Evolutionary conservation across 2,113 vertebrate species (phyloP), one percentile per base, ranked within the genome.

Genomic region (Tachycineta bicolor): DNA sequence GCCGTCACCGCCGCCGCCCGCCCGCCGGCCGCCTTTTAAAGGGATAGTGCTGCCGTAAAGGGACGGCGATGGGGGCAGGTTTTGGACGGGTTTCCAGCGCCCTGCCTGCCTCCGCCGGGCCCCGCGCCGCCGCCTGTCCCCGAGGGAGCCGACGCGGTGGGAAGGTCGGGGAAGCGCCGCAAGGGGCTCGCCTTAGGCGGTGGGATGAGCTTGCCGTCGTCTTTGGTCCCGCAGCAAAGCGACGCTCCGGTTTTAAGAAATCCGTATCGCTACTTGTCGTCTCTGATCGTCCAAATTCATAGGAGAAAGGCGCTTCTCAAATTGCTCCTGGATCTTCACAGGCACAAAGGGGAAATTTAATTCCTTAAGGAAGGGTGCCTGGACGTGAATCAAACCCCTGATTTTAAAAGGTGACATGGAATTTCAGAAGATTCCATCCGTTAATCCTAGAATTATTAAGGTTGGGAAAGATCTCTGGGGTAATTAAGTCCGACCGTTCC

Each of bases 1-100:
- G 41, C 95, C 50, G 37, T 69, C 68, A 34, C 68, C 53, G 14
- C 85, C 90, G 9, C 93, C 26, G 46, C 37, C 77, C 67, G 34
- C 68, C 65, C 59, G 3, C 74, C 65, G 34, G 65, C 65, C 82
- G 98, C 98, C 98, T 98, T 98, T 98, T 98, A 98, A 98, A 98
- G 98, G 64, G 92, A 96, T 68, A 96, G 63, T 0, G 68, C 83
- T 26, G 58, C 74, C 94, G 73, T 44, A 93, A 75, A 94, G 37
- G 41, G 69, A 53, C 39, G 15, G 5, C 8, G 10, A 4, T 0
- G 43, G 25, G 63, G 37, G n/a, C 10, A 10, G 47, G 10, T 18
- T n/a, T 3, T 14, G 26, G 5, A 3, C 21, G 12, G 17, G 3
- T 49, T 39, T 28, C 16, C 15, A 37, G 21, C n/a, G 49, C 59